Evolutionary conservation across 2,888 invertebrate species (phyloP).

Genomic region (Metalampra italica): DNA sequence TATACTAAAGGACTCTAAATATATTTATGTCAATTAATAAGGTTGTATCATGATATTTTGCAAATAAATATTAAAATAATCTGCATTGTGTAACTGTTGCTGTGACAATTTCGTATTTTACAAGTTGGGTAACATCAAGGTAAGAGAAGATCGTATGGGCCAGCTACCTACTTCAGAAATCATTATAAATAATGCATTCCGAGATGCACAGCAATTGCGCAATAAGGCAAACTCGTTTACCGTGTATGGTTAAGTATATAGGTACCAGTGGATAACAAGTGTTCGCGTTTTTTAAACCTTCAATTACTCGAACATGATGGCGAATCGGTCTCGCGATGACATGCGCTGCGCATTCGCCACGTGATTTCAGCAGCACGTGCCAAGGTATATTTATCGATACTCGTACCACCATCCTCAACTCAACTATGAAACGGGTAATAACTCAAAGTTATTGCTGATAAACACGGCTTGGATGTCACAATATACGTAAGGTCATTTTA

Average conservation of each 20-base stretch:
- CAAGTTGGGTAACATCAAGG: background rate
- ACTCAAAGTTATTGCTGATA: conserved; percentile 28
- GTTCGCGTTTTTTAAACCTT: conserved; percentile 22
- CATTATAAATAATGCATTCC: conserved; percentile 4
- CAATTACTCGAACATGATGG: conserved; percentile 34
- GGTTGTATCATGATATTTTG: background rate
- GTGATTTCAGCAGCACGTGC: conserved; percentile 36
- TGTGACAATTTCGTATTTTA: background rate
- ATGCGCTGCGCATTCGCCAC: conserved; percentile 37
- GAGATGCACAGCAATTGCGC: conserved; percentile 9
- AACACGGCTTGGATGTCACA: conserved; percentile 30
- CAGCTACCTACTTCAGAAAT: conserved; percentile 7
- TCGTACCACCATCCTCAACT: conserved; percentile 19
- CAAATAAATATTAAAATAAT: background rate
- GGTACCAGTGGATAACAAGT: conserved; percentile 2
- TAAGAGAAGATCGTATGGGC: background rate
- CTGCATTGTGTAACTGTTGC: conserved; percentile 2
- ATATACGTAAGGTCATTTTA: conserved; percentile 17
- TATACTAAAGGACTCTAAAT: too few relatives aligned
- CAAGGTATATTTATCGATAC: conserved; percentile 31
- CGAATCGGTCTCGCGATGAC: conserved; percentile 22
- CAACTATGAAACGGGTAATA: conserved; percentile 11
- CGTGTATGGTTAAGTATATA: conserved; percentile 2
- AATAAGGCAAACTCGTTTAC: conserved; percentile 16
- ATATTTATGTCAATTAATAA: too few relatives aligned